A percentile compares a stretch with the other conserved stretches of the same genome.
Conservation (phyloP, 2,888 invertebrate species). For the Acleris literana region DNA sequence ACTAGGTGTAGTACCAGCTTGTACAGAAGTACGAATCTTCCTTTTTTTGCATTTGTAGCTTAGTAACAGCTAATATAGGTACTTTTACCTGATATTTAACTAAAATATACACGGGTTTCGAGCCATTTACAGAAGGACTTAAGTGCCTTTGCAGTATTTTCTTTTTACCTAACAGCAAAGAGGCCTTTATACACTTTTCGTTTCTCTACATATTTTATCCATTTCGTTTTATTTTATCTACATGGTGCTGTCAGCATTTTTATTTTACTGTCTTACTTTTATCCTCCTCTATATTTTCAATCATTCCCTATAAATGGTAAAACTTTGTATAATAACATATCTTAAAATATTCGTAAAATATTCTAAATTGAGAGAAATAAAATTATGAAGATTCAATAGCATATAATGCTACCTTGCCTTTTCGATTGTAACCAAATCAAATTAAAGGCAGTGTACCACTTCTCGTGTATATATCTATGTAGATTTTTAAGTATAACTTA, state of each 20-base stretch:
- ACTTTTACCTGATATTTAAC: background rate
- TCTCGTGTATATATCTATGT: conserved; percentile 32
- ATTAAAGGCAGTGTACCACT: conserved; percentile 36
- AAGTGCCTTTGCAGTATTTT: no score
- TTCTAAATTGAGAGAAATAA: conserved; percentile 35
- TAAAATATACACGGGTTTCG: no score
- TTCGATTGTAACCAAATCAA: conserved; percentile 27
- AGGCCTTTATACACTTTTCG: background rate
- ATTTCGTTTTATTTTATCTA: conserved; percentile 16
- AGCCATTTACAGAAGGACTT: no score
- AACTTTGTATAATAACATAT: conserved; percentile 35
- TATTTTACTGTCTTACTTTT: conserved; percentile 11
- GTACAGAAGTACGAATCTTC: conserved; percentile 1
- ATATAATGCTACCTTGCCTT: conserved; percentile 71
- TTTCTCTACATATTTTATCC: conserved; percentile 2
- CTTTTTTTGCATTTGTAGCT: conserved; percentile 1
- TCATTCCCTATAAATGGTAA: conserved; percentile 5
- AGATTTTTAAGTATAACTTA: conserved; percentile 27
- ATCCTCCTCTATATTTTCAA: conserved; percentile 8
- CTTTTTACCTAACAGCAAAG: no score
- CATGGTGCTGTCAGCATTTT: conserved; percentile 55
- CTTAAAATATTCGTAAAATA: conserved; percentile 39
- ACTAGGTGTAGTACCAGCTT: background rate
- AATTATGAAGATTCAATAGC: conserved; percentile 44
- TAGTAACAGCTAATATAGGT: background rate